Base-by-base conservation (phyloP, 2,113 vertebrate species). In the Trochalopteron elliotii region DNA sequence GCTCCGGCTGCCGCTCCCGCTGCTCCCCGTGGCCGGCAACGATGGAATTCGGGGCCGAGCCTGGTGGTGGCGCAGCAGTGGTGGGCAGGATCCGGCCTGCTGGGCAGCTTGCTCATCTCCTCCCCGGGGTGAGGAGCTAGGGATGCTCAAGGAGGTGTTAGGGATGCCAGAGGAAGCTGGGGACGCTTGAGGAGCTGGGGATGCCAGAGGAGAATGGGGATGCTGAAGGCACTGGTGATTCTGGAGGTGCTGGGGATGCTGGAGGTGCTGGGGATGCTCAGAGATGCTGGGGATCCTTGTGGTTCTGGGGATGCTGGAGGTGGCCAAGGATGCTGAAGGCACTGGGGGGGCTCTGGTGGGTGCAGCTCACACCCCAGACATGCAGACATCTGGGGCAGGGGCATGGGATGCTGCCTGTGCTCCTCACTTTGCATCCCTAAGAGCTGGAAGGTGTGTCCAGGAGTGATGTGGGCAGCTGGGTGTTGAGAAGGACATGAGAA, bases 11-110 rank as follows among this genome's bases (percentile, higher is more conserved):
- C n/a, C 0, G 1, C 52, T 81, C 65, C 15, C 0, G 0, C 47
- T 49, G 74, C 27, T 69, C 50, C 64, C 65, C 1, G 5, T 0
- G 5, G 31, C 64, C 2, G 2, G 4, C 24, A 25, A 23, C 0
- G 0, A 37, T 5, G 2, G 17, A 69, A 78, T 57, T 25, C 23
- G 16, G 61, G 57, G 27, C 49, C 37, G 64, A 71, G n/a, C 14
- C 35, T 39, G 27, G 11, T 9, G 59, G 7, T 5, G 2, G 59
- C 60, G 18, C n/a, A 67, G 53, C 11, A 3, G 33, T 3, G 21
- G 11, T 1, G 4, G 28, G 65, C 33, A 72, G 55, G 37, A 61
- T 30, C 53, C 0, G 1, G 11, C 13, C 52, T 7, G 24, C 10
- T 12, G 15, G 30, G 70, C n/a, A 44, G 30, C 21, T 33, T 33